Base-by-base conservation (phyloP, 2,113 vertebrate genomes). In the Heliornis fulica region DNA sequence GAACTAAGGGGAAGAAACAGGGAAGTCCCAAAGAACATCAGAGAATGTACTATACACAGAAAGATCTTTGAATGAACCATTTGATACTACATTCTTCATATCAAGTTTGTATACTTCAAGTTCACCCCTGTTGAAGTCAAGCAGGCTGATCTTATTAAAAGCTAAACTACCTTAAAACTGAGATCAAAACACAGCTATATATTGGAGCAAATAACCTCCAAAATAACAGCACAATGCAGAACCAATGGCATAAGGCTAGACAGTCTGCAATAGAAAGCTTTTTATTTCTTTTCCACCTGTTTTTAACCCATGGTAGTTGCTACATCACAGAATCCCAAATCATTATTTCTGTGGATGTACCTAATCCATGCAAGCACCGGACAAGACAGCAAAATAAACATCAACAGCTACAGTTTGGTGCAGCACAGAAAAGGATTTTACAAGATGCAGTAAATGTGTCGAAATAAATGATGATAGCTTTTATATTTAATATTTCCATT, bases 1-100 rank as follows among this genome's bases (percentile, higher is more conserved):
- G 1, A 74, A 69, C 0, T 22, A 11, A 18, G 23, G 15, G 10
- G 2, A 16, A 84, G 26, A 46, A 83, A 21, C 1, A 32, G 6
- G 4, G 1, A 54, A n/a, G 19, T 9, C 13, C 15, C 16, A 17
- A 51, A 60, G 13, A 74, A 3, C 36, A 64, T 12, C 21, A n/a
- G 48, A 34, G 9, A 16, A 43, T 87, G 22, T 10, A 15, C 41
- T n/a, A 23, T 1, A 18, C 3, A 20, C 0, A 20, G 12, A 54
- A 63, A 12, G 10, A 34, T 31, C 70, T 60, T 38, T 9, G 26
- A 56, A 46, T 16, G 54, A 69, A 15, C 5, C 2, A 16, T 21
- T 15, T 28, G 15, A 16, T 20, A 25, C 11, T 43, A 21, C 28
- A 69, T 15, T 18, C 6, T 94, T 40, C 23, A n/a, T 19, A 41